Evolutionary conservation across 1,140 invertebrate genomes (phyloP).

Genomic region (Diuraphis noxia): DNA sequence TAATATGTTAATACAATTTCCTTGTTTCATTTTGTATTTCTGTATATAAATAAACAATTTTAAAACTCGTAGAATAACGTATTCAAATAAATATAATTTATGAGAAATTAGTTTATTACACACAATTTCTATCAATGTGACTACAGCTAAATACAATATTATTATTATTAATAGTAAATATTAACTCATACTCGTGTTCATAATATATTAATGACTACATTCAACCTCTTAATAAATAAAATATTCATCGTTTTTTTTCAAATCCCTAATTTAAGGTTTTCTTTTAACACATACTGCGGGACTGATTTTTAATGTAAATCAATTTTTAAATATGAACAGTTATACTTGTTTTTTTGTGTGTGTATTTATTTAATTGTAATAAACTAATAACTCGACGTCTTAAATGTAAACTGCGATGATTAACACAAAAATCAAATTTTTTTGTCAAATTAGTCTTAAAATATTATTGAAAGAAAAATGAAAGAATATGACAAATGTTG

Average conservation of each 20-base stretch:
- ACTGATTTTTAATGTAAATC: background rate
- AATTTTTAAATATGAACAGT: no score
- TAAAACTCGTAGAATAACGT: background rate
- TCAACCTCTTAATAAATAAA: background rate
- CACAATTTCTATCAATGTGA: background rate
- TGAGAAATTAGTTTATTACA: background rate
- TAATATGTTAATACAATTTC: background rate
- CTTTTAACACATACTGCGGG: background rate
- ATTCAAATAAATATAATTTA: background rate
- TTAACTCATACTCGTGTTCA: background rate
- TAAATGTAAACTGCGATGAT: background rate
- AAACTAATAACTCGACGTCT: no score
- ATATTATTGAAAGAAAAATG: background rate
- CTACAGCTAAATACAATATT: background rate
- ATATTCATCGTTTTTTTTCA: background rate
- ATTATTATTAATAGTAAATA: background rate
- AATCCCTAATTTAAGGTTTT: background rate
- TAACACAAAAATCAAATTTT: no score
- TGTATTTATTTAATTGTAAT: background rate
- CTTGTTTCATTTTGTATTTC: no score
- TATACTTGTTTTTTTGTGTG: background rate
- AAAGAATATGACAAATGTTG: background rate
- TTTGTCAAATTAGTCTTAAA: background rate
- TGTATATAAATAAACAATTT: no score
- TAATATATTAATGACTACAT: background rate